Conservation (phyloP, 2,888 invertebrate genomes). For the Melitaea athalia region DNA sequence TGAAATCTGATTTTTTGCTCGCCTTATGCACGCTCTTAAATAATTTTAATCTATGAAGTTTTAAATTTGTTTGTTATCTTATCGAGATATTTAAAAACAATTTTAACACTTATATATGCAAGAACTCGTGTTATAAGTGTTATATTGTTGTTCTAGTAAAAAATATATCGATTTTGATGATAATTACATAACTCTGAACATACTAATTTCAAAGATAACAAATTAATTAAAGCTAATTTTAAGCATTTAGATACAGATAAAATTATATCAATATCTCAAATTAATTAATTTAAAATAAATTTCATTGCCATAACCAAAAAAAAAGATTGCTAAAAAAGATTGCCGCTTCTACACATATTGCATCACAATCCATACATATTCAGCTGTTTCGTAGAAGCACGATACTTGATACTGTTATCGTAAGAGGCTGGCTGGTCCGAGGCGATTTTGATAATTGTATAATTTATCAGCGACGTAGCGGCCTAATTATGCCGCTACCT, state of each 20-base stretch:
- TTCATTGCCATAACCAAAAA: background rate
- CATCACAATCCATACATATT: constrained; percentile 15
- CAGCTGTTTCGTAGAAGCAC: constrained; percentile 57
- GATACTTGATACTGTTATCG: constrained; percentile 50
- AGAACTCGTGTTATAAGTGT: background rate
- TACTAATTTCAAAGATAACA: no score
- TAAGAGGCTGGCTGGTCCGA: constrained; percentile 34
- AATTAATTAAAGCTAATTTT: no score
- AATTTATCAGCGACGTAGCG: constrained; percentile 42
- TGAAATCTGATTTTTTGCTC: no score
- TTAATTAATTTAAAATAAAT: no score
- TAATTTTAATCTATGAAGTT: no score
- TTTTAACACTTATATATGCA: background rate
- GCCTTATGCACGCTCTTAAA: no score
- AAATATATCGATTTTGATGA: no score
- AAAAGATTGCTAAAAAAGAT: constrained; percentile 10
- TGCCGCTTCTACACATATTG: constrained; percentile 11
- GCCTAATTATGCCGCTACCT: constrained; percentile 44
- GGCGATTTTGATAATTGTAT: constrained; percentile 47
- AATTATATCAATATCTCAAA: no score
- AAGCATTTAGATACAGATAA: no score
- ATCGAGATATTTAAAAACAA: background rate
- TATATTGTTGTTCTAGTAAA: no score
- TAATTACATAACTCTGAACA: no score
- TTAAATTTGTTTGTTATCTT: no score